Conservation (phyloP, 2,797 vertebrate species). For the Neosalanx taihuensis region DNA sequence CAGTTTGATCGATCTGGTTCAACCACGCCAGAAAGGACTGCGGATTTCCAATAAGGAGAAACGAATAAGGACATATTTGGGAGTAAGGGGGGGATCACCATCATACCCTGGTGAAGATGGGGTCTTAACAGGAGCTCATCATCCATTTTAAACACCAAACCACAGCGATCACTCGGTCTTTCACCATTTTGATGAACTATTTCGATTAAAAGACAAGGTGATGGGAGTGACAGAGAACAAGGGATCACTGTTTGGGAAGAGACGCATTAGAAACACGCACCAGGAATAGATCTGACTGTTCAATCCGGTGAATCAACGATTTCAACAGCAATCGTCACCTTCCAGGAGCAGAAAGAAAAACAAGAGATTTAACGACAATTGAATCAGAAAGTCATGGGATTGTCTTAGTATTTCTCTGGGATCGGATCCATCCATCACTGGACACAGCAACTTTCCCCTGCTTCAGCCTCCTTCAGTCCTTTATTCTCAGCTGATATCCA, state of each 20-base stretch:
- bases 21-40: slow-evolving; percentile 27
- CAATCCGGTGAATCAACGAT: slow-evolving; percentile 18
- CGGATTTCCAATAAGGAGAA: slow-evolving; percentile 50
- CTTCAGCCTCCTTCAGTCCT: slow-evolving; percentile 20
- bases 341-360: slow-evolving; percentile 15
- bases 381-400: slow-evolving; percentile 65
- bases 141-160: slow-evolving; percentile 44
- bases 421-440: slow-evolving; percentile 39
- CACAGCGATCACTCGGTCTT: slow-evolving; percentile 14
- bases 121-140: slow-evolving; percentile 56
- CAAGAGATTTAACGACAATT: slow-evolving; percentile 52
- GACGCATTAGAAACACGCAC: slow-evolving; percentile 58
- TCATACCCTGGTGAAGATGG: slow-evolving; percentile 65
- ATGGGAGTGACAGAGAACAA: slow-evolving; percentile 69
- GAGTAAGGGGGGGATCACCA: slow-evolving; percentile 43
- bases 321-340: slow-evolving; percentile 20
- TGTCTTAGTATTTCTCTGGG: slow-evolving; percentile 50
- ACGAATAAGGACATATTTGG: slow-evolving; percentile 33
- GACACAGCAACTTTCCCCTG: slow-evolving; percentile 56
- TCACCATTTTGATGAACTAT: slow-evolving; percentile 27
- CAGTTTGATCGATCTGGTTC: neutral
- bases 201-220: slow-evolving; percentile 45
- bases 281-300: slow-evolving; percentile 48
- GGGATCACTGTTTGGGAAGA: slow-evolving; percentile 65
- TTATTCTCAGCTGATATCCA: slow-evolving; percentile 49